Evolutionary conservation across 2,888 invertebrate genomes (phyloP), one percentile per base, ranked within the genome.

Genomic region (Hyposoter dolosus): DNA sequence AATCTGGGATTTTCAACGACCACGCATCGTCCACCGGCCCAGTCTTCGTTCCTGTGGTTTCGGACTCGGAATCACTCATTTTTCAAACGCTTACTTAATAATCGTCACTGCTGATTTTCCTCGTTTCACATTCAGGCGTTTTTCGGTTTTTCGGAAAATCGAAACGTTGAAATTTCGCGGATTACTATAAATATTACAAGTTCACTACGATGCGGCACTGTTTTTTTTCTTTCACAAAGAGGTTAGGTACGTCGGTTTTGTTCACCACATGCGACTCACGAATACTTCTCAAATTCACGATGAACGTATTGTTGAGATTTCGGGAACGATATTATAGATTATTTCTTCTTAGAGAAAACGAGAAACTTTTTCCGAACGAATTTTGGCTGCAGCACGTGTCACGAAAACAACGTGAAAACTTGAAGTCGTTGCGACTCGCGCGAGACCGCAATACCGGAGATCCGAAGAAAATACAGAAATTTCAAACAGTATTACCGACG

Each of bases 11-110:
- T 95, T 98, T 97, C 94, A 98, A 94, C 5, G 96, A 94, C 98
- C 98, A 98, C 0, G 98, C 98, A 95, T 98, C 97, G 69, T 97
- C 97, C 32, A 98, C 95, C 0, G 97, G 96, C 4, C 95, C 96
- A 2, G 92, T 93, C 0, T 90, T 90, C 9, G 89, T 89, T 4
- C 91, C 47, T 82, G 85, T 91, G 43, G 90, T 90, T 40, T 91
- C 91, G 43, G 93, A 93, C n/a, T 95, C 94, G 3, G 91, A 92
- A 50, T 94, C 93, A 85, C 91, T 92, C 91, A 92, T 93, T 72
- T 88, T 90, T 84, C 9, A 17, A 15, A 6, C 2, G 35, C 19
- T 69, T 53, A 32, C 5, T 40, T 10, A 40, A 40, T 40, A 40
- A 43, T 43, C 23, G 9, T 9, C 9, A 19, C 9, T 23, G 4